These are phyloP conservation scores for Pangasius djambal DNA, from an alignment of 2,797 vertebrate genomes.

Conservation along the genomic window DNA sequence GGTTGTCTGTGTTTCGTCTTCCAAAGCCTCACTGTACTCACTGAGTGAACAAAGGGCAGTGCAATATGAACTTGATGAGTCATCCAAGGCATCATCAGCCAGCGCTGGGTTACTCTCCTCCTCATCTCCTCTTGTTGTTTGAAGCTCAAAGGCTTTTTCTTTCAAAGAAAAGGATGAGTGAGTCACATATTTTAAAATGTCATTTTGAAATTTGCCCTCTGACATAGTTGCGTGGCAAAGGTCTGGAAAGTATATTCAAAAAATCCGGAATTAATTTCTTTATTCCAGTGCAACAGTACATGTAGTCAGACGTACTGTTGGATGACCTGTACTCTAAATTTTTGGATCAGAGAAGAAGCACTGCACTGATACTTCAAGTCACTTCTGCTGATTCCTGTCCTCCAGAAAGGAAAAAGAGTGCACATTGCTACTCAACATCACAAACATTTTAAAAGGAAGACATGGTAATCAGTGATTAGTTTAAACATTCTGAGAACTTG, in stretches of 20 bases:
- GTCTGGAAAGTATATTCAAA: not conserved
- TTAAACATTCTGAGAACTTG: not conserved
- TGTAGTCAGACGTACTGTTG: constrained; percentile 1
- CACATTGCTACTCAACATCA: not conserved
- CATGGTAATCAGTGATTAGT: no score
- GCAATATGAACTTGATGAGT: constrained; percentile 59
- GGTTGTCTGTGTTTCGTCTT: constrained; percentile 22
- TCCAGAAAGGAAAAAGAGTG: not conserved
- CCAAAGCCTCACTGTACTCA: constrained; percentile 47
- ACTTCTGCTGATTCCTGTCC: not conserved
- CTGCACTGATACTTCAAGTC: not conserved
- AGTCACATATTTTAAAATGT: constrained; percentile 16
- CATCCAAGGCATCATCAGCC: constrained; percentile 48
- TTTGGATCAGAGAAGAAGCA: not conserved
- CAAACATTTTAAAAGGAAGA: not conserved
- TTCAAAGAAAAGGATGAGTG: constrained; percentile 21
- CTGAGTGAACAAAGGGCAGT: constrained; percentile 58
- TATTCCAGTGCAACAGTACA: not conserved
- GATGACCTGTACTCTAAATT: constrained; percentile 10
- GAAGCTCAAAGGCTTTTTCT: constrained; percentile 27
- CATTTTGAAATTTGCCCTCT: constrained; percentile 27
- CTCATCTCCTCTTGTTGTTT: constrained; percentile 40
- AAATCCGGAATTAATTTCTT: constrained; percentile 1
- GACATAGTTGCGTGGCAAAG: constrained; percentile 17
- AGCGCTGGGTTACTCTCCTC: constrained; percentile 14